Conservation (phyloP, 2,888 invertebrate species). For the Lottia gigantea region DNA sequence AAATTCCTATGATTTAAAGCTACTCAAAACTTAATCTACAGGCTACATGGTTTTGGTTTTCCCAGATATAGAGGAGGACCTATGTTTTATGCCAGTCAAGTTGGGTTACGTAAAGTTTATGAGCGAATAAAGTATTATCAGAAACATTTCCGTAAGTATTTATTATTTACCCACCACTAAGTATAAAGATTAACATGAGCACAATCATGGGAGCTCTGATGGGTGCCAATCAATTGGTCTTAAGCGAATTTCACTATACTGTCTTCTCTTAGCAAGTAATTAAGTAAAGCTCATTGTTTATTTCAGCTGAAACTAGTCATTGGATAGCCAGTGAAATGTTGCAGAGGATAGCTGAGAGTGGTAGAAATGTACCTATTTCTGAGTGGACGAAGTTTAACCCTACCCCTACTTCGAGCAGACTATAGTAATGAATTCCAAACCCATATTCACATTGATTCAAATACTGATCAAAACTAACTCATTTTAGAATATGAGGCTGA, state of each 20-base stretch:
- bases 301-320: conserved; percentile 50
- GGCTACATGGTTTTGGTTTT: conserved; percentile 61
- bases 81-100: conserved; percentile 61
- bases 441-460: too few species aligned
- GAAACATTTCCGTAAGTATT: conserved; percentile 55
- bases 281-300: neutral
- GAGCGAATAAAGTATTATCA: conserved; percentile 57
- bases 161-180: too few species aligned
- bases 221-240: too few species aligned
- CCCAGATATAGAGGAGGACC: conserved; percentile 63
- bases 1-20: too few species aligned
- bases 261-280: too few species aligned
- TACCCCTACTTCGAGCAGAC: too few species aligned
- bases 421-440: too few species aligned
- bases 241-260: too few species aligned
- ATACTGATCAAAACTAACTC: too few species aligned
- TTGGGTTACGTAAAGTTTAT: conserved; percentile 57
- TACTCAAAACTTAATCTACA: conserved; percentile 22
- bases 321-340: conserved; percentile 56
- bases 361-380: conserved; percentile 43
- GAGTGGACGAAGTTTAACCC: conserved; percentile 39
- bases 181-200: too few species aligned
- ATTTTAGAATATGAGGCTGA: too few species aligned
- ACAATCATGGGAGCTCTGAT: too few species aligned
- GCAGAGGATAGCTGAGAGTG: conserved; percentile 43